Evolutionary conservation across 2,113 vertebrate genomes (phyloP), one percentile per base, ranked within the genome.

Genomic region (Oncorhynchus mykiss): DNA sequence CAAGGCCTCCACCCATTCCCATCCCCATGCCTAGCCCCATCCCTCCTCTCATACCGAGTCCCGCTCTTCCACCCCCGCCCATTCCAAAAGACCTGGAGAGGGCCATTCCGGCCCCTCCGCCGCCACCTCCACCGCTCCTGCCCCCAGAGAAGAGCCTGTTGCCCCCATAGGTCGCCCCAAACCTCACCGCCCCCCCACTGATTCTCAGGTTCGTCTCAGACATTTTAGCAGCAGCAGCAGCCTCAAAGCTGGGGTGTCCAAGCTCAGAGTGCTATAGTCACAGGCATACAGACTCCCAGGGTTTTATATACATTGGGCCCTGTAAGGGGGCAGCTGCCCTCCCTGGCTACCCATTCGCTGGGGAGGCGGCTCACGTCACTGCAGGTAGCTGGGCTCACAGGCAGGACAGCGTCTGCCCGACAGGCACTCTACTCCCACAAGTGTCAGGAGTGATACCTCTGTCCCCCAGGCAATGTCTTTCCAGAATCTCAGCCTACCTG

Each of bases 131-230:
- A 0, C 81, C 18, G 9, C 62, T 48, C 24, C 82, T 22, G 25
- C 78, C 51, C 51, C 51, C 70, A 4, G 74, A 64, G 57, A 90
- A 89, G 71, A 91, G 70, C 70, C 67, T 71, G 80, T 89, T 91
- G 71, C 90, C 76, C 29, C 85, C 84, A 74, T 91, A 91, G n/a
- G 84, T 86, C 70, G 87, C 90, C 24, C 90, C 90, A 45, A 78
- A 89, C 80, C 88, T 83, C 74, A 91, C 90, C 14, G 88, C 85
- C 11, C 78, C 75, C 72, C 90, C 89, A 70, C 80, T 84, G 80
- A 90, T 48, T 70, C 71, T 85, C 16, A 78, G 18, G 62, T 71
- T 87, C 34, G 71, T 79, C 60, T 90, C 88, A 49, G 84, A 67
- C 77, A 85, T 86, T 69, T 68, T 2, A 34, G 14, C 59, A 70